Evolutionary conservation across 2,797 vertebrate species (phyloP).

Genomic region (Microctenopoma stevenorrisi): DNA sequence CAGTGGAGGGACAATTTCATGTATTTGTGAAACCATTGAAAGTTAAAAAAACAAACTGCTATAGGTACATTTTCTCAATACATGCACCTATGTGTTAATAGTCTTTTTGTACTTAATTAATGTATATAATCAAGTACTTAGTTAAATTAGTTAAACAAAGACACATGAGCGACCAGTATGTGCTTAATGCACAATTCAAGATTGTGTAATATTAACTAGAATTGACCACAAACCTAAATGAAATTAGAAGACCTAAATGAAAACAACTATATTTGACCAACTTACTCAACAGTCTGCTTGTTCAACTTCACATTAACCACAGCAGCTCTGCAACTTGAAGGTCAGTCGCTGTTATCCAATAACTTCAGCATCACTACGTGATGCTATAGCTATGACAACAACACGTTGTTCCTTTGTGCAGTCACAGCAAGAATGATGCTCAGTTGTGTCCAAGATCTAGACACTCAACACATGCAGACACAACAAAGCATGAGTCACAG

Average conservation of each 20-base stretch:
- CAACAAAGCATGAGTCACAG: constrained; percentile 16
- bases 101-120: no score
- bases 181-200: no score
- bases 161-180: no score
- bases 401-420: constrained; percentile 45
- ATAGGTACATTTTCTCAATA: background rate
- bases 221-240: background rate
- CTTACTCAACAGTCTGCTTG: background rate
- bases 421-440: constrained; percentile 21
- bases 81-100: no score
- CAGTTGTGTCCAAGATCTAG: constrained; percentile 44
- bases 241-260: background rate
- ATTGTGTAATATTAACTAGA: background rate
- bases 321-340: background rate
- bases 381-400: constrained; percentile 28
- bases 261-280: no score
- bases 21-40: no score
- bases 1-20: background rate
- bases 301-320: background rate
- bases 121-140: background rate
- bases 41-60: no score
- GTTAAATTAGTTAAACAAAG: background rate
- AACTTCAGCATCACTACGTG: constrained; percentile 8
- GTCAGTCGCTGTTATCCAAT: background rate
- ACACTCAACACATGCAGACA: constrained; percentile 42